Base-by-base conservation (phyloP, 2,888 invertebrate genomes). In the Mechanitis mazaeus region DNA sequence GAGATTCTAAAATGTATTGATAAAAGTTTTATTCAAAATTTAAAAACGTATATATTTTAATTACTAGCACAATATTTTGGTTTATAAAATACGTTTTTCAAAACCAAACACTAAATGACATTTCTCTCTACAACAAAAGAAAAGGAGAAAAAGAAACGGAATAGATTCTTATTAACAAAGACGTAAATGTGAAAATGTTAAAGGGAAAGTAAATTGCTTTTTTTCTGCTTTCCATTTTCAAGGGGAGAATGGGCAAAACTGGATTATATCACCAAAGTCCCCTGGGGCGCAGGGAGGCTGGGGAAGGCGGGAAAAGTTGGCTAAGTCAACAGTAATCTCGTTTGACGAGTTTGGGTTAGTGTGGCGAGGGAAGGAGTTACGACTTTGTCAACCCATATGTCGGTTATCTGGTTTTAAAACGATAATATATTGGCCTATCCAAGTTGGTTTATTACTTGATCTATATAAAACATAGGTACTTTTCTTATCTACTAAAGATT, bases 211-310 rank as follows among this genome's bases (percentile, higher is more conserved):
- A 73, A 74, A 74, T 74, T 71, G 71, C 67, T 71, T 75, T 75
- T 75, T 69, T 75, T 75, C 73, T 69, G 72, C 72, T 72, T 76
- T 80, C 76, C 74, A 75, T 76, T 81, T 81, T 75, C 71, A 69
- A 71, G 72, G 78, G 81, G 77, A 77, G 79, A 78, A 75, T 74
- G 76, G 77, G 75, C 69, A 71, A 82, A 87, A 87, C 80, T 83
- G 86, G 85, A 87, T 87, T 88, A 87, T 81, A 76, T 76, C 78
- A 77, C 68, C 68, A 59, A 63, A 55, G 71, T 78, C 86, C 78
- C 82, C 53, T 58, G 77, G 75, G 79, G 69, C 69, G 57, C 59
- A 64, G 73, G 71, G 74, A 70, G 68, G 65, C 66, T 55, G 64
- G 67, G 70, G 68, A 61, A 65, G 68, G 69, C 70, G 74, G 70